A percentile compares a stretch with the other conserved stretches of the same genome.
Conservation (phyloP, 2,888 invertebrate genomes). For the Eupithecia vulgata region DNA sequence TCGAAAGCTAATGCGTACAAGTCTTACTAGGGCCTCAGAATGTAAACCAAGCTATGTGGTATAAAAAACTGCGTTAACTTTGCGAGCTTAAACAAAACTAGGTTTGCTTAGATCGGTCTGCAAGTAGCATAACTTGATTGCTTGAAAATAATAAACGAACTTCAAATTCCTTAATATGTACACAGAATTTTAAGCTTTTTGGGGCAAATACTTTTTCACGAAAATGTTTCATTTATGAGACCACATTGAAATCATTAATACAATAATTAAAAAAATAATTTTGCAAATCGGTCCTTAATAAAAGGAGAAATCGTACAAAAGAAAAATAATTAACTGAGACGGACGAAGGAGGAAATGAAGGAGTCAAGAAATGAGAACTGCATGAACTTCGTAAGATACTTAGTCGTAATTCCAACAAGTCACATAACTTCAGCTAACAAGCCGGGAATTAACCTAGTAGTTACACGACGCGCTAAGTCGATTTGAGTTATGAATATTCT, state of each 20-base stretch:
- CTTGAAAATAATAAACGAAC: too few species aligned
- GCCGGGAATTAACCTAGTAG: slow-evolving; percentile 49
- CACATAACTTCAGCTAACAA: slow-evolving; percentile 30
- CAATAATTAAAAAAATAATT: too few species aligned
- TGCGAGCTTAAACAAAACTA: not conserved
- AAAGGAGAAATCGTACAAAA: not conserved
- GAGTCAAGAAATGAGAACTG: not conserved
- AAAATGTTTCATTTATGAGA: too few species aligned
- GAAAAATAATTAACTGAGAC: not conserved
- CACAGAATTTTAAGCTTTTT: too few species aligned
- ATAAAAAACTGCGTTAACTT: not conserved
- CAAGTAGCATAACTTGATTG: not conserved
- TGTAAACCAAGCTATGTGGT: not conserved
- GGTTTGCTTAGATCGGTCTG: not conserved
- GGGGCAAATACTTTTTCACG: too few species aligned
- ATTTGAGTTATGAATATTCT: slow-evolving; percentile 49
- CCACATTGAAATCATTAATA: too few species aligned
- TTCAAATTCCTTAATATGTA: too few species aligned
- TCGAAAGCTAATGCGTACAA: too few species aligned
- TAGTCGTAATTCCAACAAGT: slow-evolving; percentile 11
- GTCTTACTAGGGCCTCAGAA: too few species aligned
- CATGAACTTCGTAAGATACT: slow-evolving; percentile 11
- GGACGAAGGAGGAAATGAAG: not conserved
- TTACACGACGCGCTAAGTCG: slow-evolving; percentile 41
- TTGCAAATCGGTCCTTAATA: too few species aligned